Evolutionary conservation across 1,140 invertebrate species (phyloP).

Genomic region (Cotesia typhae): DNA sequence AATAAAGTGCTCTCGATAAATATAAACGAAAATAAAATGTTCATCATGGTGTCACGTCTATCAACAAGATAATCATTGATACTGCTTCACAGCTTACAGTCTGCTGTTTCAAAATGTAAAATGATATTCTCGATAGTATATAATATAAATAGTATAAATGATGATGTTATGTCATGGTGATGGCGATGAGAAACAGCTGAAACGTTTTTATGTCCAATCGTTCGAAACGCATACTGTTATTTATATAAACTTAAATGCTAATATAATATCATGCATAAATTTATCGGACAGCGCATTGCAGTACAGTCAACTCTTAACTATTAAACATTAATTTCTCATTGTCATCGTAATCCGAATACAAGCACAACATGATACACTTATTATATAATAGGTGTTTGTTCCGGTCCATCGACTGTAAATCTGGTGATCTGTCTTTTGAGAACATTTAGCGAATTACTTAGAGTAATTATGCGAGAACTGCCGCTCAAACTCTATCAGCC

Average conservation of each 20-base stretch:
- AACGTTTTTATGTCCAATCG: too few species aligned
- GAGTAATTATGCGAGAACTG: slow-evolving; percentile 29
- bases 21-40: slow-evolving; percentile 7
- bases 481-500: neutral
- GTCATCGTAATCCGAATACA: neutral
- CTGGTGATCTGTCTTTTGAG: slow-evolving; percentile 23
- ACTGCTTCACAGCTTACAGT: neutral
- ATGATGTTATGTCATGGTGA: too few species aligned
- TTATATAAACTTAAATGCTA: too few species aligned
- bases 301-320: neutral
- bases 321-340: neutral
- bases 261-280: too few species aligned
- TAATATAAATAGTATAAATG: too few species aligned
- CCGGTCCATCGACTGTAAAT: too few species aligned
- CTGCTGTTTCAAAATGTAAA: neutral
- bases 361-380: too few species aligned
- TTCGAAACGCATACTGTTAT: too few species aligned
- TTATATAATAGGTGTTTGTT: too few species aligned
- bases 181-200: too few species aligned
- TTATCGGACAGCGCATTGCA: too few species aligned
- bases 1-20: slow-evolving; percentile 9
- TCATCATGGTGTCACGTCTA: slow-evolving; percentile 14
- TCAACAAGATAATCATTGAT: slow-evolving; percentile 9
- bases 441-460: slow-evolving; percentile 36
- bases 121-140: neutral